Evolutionary conservation across 1,140 invertebrate genomes (phyloP), one percentile per base, ranked within the genome.

Genomic region (Caenorhabditis inopinata): DNA sequence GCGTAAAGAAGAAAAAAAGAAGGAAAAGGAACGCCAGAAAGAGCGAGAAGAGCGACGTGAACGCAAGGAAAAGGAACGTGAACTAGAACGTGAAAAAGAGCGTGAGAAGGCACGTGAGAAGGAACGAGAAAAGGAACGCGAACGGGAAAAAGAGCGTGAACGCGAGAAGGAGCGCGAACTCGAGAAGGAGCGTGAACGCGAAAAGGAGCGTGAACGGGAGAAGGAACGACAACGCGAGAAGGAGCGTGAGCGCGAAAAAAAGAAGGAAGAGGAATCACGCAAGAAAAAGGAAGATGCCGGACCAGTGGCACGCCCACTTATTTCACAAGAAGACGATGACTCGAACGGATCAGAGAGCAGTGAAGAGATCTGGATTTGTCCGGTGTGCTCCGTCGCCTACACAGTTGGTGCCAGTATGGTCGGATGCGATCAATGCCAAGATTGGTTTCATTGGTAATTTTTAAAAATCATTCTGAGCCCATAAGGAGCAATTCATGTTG

Each of bases 331-430:
- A 23, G 58, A 68, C 12, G 32, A 42, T 2, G 58, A 68, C 23
- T 68, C 58, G 5, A 21, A 68, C 23, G 58, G 32, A 4, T 68
- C 58, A 3, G 58, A 68, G n/a, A 68, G 58, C 32, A 42, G 32
- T 38, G 84, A 84, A 3, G 74, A 86, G 32, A 77, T 85, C 16
- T 85, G 84, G 84, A 77, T 85, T 27, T 85, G 84, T 76, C 84
- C 84, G 7, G 78, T 76, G n/a, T 85, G 84, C 45, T 83, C 74
- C 1, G 85, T 85, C 9, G 84, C 84, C 35, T 85, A 85, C 77
- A 85, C 86, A 0, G 84, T 85, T 74, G 84, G 85, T 11, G 83
- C 78, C 4, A 83, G 86, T 38, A 85, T 85, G 84, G 76, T 85
- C 1, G 84, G 84, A 32, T 85, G 84, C 38, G 84, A 85, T 76